A percentile compares a stretch with the other conserved stretches of the same genome.
phyloP scores from a whole-genome alignment of 2,797 vertebrate genomes.

The Momotus momota region DNA sequence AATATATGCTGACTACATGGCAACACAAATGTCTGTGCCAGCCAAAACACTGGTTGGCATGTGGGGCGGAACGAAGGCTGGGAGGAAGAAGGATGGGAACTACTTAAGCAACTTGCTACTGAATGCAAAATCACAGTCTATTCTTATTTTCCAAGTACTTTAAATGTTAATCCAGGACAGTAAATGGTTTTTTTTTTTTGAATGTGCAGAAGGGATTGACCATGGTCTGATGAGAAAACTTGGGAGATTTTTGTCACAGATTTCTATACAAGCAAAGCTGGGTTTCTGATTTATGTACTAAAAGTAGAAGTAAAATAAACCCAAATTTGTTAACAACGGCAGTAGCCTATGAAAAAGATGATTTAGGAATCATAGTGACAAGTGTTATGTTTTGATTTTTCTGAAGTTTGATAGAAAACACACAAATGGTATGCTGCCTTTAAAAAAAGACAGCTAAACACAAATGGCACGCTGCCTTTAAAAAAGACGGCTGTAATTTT shows the following conservation, averaged over 20 bases:
- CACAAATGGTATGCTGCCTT: background rate
- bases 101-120: background rate
- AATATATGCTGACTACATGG: slow-evolving; percentile 41
- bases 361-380: background rate
- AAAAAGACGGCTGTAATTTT: background rate
- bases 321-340: background rate
- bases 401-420: background rate
- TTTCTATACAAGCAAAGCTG: background rate
- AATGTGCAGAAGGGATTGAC: background rate
- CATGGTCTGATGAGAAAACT: background rate
- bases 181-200: background rate
- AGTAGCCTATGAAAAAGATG: background rate
- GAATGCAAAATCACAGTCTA: background rate
- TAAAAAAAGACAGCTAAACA: background rate
- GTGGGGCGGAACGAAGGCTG: background rate
- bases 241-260: background rate
- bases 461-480: background rate
- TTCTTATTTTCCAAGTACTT: background rate
- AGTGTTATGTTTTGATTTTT: background rate
- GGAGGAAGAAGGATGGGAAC: background rate
- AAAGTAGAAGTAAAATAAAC: background rate
- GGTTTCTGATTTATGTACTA: background rate
- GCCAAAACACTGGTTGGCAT: slow-evolving; percentile 44
- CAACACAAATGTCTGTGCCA: slow-evolving; percentile 1
- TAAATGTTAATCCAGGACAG: background rate